Evolutionary conservation across 2,797 vertebrate species (phyloP).

Genomic region (Myotis daubentonii): DNA sequence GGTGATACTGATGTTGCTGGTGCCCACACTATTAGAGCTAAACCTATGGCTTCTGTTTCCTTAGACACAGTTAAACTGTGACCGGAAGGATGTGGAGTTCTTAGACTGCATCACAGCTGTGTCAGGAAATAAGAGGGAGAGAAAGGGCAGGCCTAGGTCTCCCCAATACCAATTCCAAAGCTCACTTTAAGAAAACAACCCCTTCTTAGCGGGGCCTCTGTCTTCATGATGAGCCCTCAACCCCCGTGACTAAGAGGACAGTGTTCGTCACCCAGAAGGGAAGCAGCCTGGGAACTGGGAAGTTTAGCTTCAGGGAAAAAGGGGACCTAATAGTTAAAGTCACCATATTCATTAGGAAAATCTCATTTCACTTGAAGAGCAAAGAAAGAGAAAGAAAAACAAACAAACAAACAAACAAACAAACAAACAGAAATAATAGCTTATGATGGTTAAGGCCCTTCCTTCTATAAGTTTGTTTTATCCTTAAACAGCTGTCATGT

Average conservation of each 20-base stretch:
- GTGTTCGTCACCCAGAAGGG: not conserved
- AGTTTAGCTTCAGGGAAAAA: not conserved
- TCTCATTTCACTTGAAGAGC: not conserved
- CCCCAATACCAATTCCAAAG: not conserved
- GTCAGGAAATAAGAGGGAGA: not conserved
- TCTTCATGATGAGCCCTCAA: not conserved
- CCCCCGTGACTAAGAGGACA: not conserved
- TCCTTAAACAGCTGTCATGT: not conserved
- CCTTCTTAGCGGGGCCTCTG: not conserved
- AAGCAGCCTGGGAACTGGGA: not conserved
- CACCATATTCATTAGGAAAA: not conserved
- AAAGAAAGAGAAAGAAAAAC: not conserved
- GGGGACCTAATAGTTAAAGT: not conserved
- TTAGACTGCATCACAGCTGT: not conserved
- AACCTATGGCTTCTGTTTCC: not conserved
- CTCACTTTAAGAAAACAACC: not conserved
- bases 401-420: not conserved
- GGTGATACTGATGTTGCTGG: not conserved
- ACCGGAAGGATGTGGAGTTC: not conserved
- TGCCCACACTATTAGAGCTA: not conserved
- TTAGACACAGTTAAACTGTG: not conserved
- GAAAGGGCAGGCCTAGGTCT: not conserved
- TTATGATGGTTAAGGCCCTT: not conserved
- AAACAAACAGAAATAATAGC: not conserved
- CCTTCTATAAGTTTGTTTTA: not conserved